Evolutionary conservation across 2,113 vertebrate genomes (phyloP).

Genomic region (Anarhynchus alexandrinus): DNA sequence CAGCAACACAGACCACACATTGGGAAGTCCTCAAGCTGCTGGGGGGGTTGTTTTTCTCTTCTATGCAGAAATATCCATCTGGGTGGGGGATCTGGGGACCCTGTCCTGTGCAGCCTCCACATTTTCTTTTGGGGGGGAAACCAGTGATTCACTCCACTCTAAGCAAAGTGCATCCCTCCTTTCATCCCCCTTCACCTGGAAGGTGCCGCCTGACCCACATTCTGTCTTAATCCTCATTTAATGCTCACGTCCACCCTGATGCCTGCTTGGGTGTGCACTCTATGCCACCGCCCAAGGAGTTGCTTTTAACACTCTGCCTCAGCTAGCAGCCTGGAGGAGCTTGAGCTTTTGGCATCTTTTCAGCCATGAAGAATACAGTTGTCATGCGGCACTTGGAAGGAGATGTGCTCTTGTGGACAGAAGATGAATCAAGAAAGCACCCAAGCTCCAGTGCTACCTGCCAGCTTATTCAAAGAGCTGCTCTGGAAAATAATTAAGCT

Average conservation of each 20-base stretch:
- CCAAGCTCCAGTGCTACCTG: neutral
- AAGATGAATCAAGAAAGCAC: neutral
- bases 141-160: neutral
- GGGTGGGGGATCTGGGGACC: neutral
- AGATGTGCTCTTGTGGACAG: neutral
- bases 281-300: neutral
- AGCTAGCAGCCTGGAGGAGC: neutral
- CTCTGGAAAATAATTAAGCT: neutral
- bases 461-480: neutral
- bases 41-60: neutral
- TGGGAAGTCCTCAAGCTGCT: neutral
- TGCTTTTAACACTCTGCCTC: neutral
- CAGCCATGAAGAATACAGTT: neutral
- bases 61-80: neutral
- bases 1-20: fast-evolving
- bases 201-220: neutral
- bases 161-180: neutral
- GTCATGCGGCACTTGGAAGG: neutral
- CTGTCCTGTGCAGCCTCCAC: neutral
- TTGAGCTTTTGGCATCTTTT: neutral
- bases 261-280: neutral
- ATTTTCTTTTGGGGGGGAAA: neutral
- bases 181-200: neutral
- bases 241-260: neutral
- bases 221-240: neutral